Base-by-base conservation (phyloP, 2,797 vertebrate genomes). In the Channallabes apus region DNA sequence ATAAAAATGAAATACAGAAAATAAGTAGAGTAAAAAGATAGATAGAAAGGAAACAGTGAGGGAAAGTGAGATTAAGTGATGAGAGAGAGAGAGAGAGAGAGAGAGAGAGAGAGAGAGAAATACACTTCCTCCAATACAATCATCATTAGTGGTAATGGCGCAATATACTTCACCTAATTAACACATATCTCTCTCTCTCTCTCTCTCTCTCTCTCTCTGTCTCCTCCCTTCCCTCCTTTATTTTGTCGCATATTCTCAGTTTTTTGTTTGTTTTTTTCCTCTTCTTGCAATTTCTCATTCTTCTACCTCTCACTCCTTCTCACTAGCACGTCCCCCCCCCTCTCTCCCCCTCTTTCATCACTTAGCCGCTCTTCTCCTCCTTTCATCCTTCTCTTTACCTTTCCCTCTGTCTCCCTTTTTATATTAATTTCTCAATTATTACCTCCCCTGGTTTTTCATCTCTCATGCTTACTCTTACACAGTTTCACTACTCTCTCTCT, bases 81-180 rank as follows among this genome's bases (percentile, higher is more conserved):
- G 11, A 46, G 38, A 72, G 22, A 72, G 8, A 24, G 68, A 51
- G 41, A 35, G 32, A 59, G 4, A 56, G 75, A 29, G 68, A n/a
- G 3, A 46, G 35, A 35, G 54, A 35, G 17, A 61, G 32, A 46
- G 29, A n/a, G 15, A 61, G 32, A 46, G 51, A n/a, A 7, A 58
- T 46, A 54, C 18, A 58, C 32, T 15, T 29, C 7, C 35, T 29
- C n/a, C n/a, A 76, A 71, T 82, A 80, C 46, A 46, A 14, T 18
- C 59, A 56, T 32, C 51, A 56, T 76, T 76, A 76, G 72, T 56
- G 51, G 2, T 20, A 76, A 76, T 76, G 72, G 51, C 51, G 18
- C 29, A 56, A 54, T 56, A 76, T 56, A 54, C 14, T n/a, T 67
- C 62, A 67, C 12, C 62, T 29, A 6, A 64, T 20, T 38, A 58